phyloP scores from a whole-genome alignment of 2,113 vertebrate species.

The Vulpes vulpes region DNA sequence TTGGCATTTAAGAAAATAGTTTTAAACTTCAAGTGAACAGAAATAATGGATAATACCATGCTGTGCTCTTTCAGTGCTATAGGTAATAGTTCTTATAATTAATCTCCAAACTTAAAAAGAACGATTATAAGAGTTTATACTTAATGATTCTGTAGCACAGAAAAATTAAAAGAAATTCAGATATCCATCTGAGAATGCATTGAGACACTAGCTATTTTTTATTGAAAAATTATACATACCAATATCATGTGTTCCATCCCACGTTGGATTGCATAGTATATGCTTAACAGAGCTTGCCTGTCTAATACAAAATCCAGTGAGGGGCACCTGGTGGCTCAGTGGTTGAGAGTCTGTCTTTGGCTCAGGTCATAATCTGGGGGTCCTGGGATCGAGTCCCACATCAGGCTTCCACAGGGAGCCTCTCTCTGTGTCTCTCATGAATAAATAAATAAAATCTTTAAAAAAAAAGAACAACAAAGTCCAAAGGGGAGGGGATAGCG shows the following conservation, averaged over 20 bases:
- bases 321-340: too few species aligned
- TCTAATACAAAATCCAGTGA: background rate
- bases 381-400: too few species aligned
- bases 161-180: background rate
- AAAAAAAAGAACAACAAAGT: background rate
- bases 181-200: background rate
- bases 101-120: conserved; percentile 44
- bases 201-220: background rate
- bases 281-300: background rate
- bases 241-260: background rate
- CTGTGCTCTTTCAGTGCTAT: background rate
- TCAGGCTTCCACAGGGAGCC: too few species aligned
- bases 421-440: too few species aligned
- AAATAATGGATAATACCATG: background rate
- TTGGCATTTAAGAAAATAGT: conserved; percentile 33
- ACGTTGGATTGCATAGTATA: background rate
- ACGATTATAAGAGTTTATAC: background rate
- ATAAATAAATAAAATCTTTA: too few species aligned
- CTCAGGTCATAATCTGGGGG: too few species aligned
- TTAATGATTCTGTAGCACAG: background rate
- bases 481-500: background rate
- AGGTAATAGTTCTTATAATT: background rate
- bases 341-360: too few species aligned
- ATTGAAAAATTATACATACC: background rate
- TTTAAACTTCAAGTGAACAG: conserved; percentile 28